A percentile compares a stretch with the other conserved stretches of the same genome.
These are phyloP conservation scores for Typhlomys cinereus DNA, from an alignment of 2,113 vertebrate species.

Conservation along the genomic window DNA sequence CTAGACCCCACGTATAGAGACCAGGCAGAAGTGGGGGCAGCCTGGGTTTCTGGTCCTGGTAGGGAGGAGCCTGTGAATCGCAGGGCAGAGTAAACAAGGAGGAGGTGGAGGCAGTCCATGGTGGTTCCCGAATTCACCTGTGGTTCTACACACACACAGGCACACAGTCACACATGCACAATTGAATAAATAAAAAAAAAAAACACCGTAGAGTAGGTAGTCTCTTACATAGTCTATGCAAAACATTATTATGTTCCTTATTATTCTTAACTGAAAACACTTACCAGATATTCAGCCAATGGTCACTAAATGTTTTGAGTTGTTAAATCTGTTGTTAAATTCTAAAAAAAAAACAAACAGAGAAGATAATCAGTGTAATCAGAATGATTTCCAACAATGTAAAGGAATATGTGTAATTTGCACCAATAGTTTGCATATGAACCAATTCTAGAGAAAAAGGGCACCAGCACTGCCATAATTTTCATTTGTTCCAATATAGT, in stretches of 20 bases:
- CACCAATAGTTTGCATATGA: background rate
- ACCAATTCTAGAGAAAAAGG: background rate
- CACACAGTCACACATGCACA: no score
- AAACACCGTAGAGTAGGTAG: no score
- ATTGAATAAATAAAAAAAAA: no score
- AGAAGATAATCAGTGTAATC: background rate
- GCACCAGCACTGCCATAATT: background rate
- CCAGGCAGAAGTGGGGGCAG: no score
- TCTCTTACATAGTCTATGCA: background rate
- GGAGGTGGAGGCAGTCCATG: no score
- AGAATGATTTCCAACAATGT: background rate
- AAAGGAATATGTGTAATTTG: background rate
- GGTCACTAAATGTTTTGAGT: conserved; percentile 23
- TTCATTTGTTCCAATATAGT: background rate
- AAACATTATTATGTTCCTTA: background rate
- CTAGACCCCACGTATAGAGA: no score
- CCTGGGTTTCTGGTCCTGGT: no score
- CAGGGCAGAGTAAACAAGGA: no score
- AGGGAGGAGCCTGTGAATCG: no score
- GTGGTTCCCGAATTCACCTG: no score
- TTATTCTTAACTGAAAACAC: conserved; percentile 13
- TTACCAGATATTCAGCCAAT: background rate
- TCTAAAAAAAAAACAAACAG: background rate
- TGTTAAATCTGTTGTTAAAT: conserved; percentile 10
- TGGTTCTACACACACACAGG: no score